Evolutionary conservation across 2,888 invertebrate species (phyloP).

Genomic region (Muschampia plurimacula): DNA sequence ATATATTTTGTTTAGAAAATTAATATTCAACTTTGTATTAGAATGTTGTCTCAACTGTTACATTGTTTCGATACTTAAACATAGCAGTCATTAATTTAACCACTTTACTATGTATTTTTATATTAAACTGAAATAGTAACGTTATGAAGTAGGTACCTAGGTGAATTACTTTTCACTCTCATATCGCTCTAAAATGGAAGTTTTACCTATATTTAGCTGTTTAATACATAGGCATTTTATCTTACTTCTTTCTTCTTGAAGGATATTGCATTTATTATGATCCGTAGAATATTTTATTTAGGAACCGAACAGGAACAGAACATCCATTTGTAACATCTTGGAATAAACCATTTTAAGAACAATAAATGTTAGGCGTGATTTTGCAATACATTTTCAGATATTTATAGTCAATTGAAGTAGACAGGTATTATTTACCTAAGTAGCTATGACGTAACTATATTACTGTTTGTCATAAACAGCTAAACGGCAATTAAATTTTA

Average conservation of each 20-base stretch:
- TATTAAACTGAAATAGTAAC: neutral
- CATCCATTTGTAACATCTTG: too few species aligned
- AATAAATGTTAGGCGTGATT: too few species aligned
- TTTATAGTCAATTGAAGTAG: neutral
- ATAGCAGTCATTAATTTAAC: neutral
- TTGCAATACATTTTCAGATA: too few species aligned
- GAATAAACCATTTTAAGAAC: too few species aligned
- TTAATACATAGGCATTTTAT: too few species aligned
- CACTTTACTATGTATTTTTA: constrained; percentile 2
- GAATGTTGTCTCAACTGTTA: neutral
- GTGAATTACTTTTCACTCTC: too few species aligned
- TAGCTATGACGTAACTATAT: constrained; percentile 10
- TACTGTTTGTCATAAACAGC: constrained; percentile 19
- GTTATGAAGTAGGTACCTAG: neutral
- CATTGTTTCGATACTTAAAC: neutral
- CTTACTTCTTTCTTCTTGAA: neutral
- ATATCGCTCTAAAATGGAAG: too few species aligned
- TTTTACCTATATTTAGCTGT: neutral
- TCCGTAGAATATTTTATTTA: neutral
- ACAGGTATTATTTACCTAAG: neutral
- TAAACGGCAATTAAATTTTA: constrained; percentile 39
- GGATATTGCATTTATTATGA: neutral
- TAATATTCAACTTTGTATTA: neutral
- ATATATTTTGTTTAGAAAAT: neutral
- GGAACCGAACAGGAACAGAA: too few species aligned